Percentiles rank a stretch among this genome's conserved stretches.
Evolutionary conservation across 2,113 vertebrate genomes (phyloP).

Genomic region (Antidorcas marsupialis): DNA sequence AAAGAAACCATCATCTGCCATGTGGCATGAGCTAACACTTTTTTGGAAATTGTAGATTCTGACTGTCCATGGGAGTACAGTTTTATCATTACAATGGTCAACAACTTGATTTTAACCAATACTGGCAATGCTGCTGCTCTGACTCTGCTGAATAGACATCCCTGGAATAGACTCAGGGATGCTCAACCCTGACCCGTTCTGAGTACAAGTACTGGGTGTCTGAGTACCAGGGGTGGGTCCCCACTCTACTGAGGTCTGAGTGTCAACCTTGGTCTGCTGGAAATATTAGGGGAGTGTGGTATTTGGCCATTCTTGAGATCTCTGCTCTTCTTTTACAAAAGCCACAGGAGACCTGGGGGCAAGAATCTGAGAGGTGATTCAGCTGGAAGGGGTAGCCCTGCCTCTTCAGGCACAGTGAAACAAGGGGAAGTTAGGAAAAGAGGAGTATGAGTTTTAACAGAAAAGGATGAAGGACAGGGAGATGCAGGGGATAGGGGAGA

Average conservation of each 20-base stretch:
- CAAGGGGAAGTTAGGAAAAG: background rate
- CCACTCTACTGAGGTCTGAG: background rate
- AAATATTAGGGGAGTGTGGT: background rate
- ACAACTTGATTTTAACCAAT: background rate
- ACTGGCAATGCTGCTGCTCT: background rate
- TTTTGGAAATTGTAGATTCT: background rate
- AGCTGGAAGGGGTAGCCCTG: background rate
- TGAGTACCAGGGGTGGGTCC: background rate
- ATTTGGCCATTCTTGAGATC: background rate
- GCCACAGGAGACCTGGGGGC: background rate
- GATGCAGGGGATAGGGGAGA: background rate
- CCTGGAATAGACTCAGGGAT: background rate
- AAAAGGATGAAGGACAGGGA: background rate
- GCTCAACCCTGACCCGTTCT: background rate
- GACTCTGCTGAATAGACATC: background rate
- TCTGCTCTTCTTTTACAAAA: background rate
- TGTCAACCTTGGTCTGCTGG: background rate
- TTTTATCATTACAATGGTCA: background rate
- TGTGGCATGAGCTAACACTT: background rate
- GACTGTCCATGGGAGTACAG: background rate
- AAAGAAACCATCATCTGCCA: background rate
- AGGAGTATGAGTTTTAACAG: background rate
- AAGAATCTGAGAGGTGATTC: background rate
- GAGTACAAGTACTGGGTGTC: background rate
- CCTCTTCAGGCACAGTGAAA: background rate